phyloP scores from a whole-genome alignment of 1,140 invertebrate species.

The Panonychus citri region DNA sequence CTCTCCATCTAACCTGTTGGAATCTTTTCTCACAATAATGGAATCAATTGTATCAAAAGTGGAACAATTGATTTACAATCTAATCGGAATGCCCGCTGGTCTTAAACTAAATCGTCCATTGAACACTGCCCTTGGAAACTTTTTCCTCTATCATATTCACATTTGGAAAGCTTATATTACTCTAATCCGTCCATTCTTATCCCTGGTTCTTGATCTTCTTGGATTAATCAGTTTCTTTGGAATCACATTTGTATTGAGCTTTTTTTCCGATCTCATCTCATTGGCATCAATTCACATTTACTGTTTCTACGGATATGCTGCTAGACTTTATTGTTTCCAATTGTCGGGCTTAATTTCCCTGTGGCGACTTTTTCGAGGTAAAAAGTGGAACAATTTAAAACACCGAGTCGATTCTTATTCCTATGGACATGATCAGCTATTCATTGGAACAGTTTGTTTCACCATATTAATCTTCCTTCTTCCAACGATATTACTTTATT shows the following conservation, averaged over 20 bases:
- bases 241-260: constrained; percentile 48
- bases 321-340: constrained; percentile 70
- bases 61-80: constrained; percentile 45
- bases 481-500: constrained; percentile 76
- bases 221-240: constrained; percentile 26
- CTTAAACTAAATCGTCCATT: constrained; percentile 72
- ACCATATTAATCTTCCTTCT: constrained; percentile 64
- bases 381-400: constrained; percentile 71
- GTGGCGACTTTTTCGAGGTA: constrained; percentile 62
- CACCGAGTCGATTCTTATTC: constrained; percentile 23
- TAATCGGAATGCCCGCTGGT: constrained; percentile 74
- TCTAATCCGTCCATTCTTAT: constrained; percentile 20
- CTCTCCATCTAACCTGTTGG: no score
- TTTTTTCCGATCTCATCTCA: constrained; percentile 52
- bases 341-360: constrained; percentile 46
- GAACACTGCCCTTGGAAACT: constrained; percentile 58
- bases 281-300: constrained; percentile 71
- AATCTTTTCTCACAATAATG: no score
- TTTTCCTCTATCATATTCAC: constrained; percentile 76
- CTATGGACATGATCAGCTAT: constrained; percentile 60
- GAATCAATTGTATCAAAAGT: constrained; percentile 17
- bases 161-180: constrained; percentile 46
- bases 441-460: constrained; percentile 69
- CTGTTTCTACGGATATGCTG: constrained; percentile 83
- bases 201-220: constrained; percentile 9